Percentiles rank a stretch among this genome's conserved stretches.
Conservation (phyloP, 2,113 vertebrate genomes). For the Hippolais icterina region DNA sequence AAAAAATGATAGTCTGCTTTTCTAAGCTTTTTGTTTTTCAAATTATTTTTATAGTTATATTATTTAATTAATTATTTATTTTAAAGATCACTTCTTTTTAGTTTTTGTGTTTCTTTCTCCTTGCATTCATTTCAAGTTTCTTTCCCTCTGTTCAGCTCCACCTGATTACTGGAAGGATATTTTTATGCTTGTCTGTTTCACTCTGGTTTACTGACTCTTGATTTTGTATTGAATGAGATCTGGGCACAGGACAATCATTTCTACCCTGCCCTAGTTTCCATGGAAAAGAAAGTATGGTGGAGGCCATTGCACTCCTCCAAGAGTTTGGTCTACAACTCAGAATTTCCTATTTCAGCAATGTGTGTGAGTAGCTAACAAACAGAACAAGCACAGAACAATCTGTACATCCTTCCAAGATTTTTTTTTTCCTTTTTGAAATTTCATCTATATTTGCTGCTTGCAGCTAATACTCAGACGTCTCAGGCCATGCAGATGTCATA, state of each 20-base stretch:
- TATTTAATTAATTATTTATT: neutral
- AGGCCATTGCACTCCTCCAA: neutral
- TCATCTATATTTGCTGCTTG: neutral
- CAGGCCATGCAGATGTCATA: neutral
- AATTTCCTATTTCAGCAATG: neutral
- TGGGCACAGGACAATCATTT: neutral
- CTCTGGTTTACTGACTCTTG: neutral
- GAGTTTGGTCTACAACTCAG: neutral
- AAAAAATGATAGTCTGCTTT: neutral
- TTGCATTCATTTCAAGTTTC: neutral
- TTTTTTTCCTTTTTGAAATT: neutral
- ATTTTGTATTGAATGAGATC: neutral
- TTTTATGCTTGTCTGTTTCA: neutral
- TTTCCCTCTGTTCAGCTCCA: neutral
- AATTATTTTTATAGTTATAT: neutral
- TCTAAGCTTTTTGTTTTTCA: neutral
- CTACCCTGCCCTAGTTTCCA: neutral
- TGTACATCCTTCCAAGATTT: neutral
- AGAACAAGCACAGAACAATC: neutral
- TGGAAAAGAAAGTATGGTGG: neutral
- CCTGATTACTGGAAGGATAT: neutral
- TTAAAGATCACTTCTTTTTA: neutral
- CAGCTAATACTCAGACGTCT: neutral
- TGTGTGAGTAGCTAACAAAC: neutral
- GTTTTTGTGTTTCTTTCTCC: neutral